Base-by-base conservation (phyloP, 2,888 invertebrate genomes). In the Thymelicus lineola region DNA sequence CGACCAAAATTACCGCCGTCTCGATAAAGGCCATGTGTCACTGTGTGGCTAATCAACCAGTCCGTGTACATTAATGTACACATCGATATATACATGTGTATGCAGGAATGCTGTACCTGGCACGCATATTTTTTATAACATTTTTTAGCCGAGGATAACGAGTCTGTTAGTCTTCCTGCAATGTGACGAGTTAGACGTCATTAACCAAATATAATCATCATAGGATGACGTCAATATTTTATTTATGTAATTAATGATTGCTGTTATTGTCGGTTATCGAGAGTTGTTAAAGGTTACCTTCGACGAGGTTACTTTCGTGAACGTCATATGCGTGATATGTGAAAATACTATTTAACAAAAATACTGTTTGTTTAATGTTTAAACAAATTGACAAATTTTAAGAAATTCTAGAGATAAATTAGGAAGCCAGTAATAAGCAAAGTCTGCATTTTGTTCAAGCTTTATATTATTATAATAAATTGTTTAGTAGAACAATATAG, bases 121-220 rank as follows among this genome's bases (percentile, higher is more conserved):
- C 28, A 55, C 55, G 48, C 66, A 73, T 75, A 61, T 76, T 82
- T 83, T 82, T 78, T 80, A 78, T 76, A 61, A 77, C 75, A 78
- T 81, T 79, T 81, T 20, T 82, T 82, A 77, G 74, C 77, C 82
- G 82, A 86, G 82, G 84, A 82, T 79, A 86, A 85, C 86, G 42
- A 71, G 82, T 83, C 74, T 64, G 72, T 78, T 75, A 75, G 73
- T 81, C 82, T 85, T 86, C 82, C 83, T 85, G 76, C 67, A 66
- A 76, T 74, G 73, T 79, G 75, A 71, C 73, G 71, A 71, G 45
- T 68, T 71, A 73, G 68, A 79, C 78, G 75, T 75, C 75, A 75
- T 72, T 1, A 42, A 64, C 20, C 36, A 35, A 57, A 57, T 35
- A 28, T n/a, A 36, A 57, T 6, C 14, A 50, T 17, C 50, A 53